Evolutionary conservation across 2,113 vertebrate species (phyloP).

Genomic region (Carassius gibelio): DNA sequence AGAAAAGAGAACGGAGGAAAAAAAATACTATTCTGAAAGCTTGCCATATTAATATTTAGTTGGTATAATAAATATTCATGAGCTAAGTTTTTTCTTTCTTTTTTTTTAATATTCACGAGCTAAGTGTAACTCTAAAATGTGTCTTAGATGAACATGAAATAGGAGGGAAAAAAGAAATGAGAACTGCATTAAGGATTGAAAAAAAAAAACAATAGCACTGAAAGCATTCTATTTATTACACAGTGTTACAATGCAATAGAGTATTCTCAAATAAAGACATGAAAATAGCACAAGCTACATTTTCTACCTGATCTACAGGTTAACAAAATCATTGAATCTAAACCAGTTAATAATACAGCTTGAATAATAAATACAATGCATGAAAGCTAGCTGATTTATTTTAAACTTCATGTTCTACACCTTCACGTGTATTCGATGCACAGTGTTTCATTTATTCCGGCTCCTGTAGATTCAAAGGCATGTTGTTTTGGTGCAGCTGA

Average conservation of each 20-base stretch:
- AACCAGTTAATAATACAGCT: not conserved
- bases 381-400: not conserved
- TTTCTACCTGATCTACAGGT: slow-evolving; percentile 43
- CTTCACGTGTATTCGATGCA: not conserved
- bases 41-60: not conserved
- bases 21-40: not conserved
- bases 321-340: not conserved
- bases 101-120: not conserved
- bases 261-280: not conserved
- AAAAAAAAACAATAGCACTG: not conserved
- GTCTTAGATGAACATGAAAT: not conserved
- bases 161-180: not conserved
- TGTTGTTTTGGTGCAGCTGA: slow-evolving; percentile 3
- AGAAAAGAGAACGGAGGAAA: not conserved
- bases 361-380: slow-evolving; percentile 20
- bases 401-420: not conserved
- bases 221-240: not conserved
- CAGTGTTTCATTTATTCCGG: not conserved
- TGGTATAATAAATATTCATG: not conserved
- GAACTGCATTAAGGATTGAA: not conserved
- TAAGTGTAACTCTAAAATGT: not conserved
- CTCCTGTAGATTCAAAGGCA: not conserved
- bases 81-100: not conserved
- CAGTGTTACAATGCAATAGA: not conserved
- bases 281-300: not conserved